These are phyloP conservation scores for Parnassius apollo DNA, from an alignment of 2,888 invertebrate species.

Conservation along the genomic window DNA sequence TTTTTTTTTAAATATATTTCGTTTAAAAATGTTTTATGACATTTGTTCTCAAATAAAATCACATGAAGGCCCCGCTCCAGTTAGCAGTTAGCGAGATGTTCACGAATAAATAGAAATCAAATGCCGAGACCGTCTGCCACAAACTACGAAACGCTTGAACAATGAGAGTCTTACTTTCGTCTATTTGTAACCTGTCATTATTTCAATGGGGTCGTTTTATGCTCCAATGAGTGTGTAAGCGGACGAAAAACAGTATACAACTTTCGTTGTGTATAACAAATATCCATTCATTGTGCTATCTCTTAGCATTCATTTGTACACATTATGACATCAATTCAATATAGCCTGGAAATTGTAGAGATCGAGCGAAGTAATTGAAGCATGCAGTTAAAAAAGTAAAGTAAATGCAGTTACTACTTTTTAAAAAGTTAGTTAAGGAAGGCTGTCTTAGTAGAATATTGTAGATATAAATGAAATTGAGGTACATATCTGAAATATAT, in stretches of 20 bases:
- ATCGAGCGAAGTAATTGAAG: no score
- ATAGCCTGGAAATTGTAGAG: background rate
- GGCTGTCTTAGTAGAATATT: no score
- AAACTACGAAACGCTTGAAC: slow-evolving; percentile 42
- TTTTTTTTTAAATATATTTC: no score
- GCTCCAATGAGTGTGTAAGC: slow-evolving; percentile 58
- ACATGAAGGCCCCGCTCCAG: slow-evolving; percentile 36
- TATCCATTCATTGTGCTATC: slow-evolving; percentile 32
- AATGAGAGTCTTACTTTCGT: slow-evolving; percentile 64
- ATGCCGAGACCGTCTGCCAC: slow-evolving; percentile 34
- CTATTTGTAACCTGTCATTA: slow-evolving; percentile 71
- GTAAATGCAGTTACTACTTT: no score
- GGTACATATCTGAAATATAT: no score
- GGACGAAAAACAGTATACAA: slow-evolving; percentile 38
- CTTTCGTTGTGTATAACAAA: slow-evolving; percentile 48
- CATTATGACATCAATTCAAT: slow-evolving; percentile 17
- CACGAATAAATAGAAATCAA: slow-evolving; percentile 39
- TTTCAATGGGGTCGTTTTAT: slow-evolving; percentile 61
- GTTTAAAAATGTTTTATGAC: background rate
- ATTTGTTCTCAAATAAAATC: background rate
- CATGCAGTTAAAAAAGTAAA: no score
- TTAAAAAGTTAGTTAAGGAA: no score
- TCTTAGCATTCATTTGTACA: slow-evolving; percentile 8
- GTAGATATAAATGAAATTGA: no score
- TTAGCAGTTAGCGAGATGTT: slow-evolving; percentile 40